Base-by-base conservation (phyloP, 1,140 invertebrate genomes). In the Alviniconcha marisindica region DNA sequence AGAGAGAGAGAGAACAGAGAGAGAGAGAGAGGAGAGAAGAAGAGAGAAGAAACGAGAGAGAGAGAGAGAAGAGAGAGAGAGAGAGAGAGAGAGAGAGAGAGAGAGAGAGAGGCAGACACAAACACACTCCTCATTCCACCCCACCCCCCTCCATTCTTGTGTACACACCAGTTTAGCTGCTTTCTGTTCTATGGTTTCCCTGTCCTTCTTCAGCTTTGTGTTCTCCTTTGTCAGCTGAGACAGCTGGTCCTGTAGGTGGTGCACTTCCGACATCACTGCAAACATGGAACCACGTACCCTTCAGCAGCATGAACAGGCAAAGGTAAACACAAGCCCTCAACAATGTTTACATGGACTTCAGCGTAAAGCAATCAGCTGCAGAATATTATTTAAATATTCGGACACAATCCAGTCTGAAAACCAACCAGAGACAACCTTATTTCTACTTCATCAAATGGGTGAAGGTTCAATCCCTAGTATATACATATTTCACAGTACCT, bases 181-280 rank as follows among this genome's bases (percentile, higher is more conserved):
- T 74, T 91, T 92, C 71, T 90, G 85, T 85, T 91, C 90, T 18
- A 93, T 40, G 28, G 69, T 81, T 42, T 90, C 89, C 82, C 92
- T 93, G 73, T 93, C 90, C 48, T 89, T 81, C 44, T 87, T 89
- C 24, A 93, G 63, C n/a, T 77, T 77, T 28, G 87, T 83, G 21
- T 86, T 60, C 31, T 89, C 82, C 40, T 84, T 44, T 33, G 54
- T 85, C 15, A 87, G 40, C 44, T 88, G 85, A 24, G 86, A 78
- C 40, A 90, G 54, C 76, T 89, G 71, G 28, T 87, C 66, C 54
- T 88, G 83, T 44, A 88, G 60, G 82, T 89, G 86, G 63, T 88
- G 84, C 36, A 90, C 86, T 77, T 90, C 88, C 36, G 86, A 78
- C 84, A 85, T 85, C 79, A 90, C 88, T 89, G 90, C 86, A 84